These are phyloP conservation scores for Lucilia cuprina DNA, from an alignment of 1,140 invertebrate genomes.

Conservation along the genomic window DNA sequence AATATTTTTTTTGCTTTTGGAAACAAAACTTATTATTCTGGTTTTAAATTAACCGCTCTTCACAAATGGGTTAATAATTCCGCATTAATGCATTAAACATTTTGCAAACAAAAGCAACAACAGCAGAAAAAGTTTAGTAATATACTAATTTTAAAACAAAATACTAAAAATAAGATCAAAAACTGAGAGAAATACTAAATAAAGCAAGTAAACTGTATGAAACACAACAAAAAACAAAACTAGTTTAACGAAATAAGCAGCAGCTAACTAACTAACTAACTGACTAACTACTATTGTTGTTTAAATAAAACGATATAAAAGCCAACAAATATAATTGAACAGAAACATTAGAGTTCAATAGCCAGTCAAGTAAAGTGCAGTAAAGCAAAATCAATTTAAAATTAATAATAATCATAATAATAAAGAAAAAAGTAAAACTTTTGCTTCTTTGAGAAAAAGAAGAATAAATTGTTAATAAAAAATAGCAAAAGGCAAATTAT, in stretches of 20 bases:
- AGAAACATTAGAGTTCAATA: constrained; percentile 13
- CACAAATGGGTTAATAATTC: background rate
- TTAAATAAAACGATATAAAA: background rate
- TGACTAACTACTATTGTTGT: background rate
- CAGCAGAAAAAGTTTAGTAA: background rate
- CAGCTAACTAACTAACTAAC: background rate
- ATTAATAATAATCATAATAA: background rate
- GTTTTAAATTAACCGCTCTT: background rate
- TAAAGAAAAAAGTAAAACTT: too few relatives aligned
- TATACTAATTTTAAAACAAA: background rate
- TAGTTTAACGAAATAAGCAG: background rate
- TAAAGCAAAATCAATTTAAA: background rate
- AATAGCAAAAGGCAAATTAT: background rate
- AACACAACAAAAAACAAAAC: background rate
- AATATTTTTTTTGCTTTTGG: too few relatives aligned
- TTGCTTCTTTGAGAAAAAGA: background rate
- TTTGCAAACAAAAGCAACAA: background rate
- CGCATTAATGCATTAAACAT: background rate
- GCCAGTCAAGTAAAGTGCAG: background rate
- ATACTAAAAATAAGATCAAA: background rate
- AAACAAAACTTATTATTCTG: too few relatives aligned
- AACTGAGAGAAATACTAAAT: background rate
- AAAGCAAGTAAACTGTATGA: background rate
- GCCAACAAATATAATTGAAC: background rate
- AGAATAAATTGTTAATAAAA: background rate